Percentiles rank a stretch among this genome's conserved stretches.
Evolutionary conservation across 2,113 vertebrate genomes (phyloP).

Genomic region (Zosterops pallidus): DNA sequence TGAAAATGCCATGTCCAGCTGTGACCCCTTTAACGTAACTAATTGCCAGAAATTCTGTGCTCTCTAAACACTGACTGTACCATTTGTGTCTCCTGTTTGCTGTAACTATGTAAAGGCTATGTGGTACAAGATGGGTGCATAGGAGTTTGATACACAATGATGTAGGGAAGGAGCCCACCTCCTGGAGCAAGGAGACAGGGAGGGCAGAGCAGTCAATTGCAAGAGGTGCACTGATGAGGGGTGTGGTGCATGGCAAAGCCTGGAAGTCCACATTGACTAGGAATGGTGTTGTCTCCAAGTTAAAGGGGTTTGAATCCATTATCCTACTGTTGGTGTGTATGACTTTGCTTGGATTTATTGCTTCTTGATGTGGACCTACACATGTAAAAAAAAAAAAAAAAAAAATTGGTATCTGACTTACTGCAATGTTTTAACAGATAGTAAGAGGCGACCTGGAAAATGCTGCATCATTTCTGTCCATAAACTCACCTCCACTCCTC

Average conservation of each 20-base stretch:
- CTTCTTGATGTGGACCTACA: background rate
- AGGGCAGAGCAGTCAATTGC: accelerated
- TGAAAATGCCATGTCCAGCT: background rate
- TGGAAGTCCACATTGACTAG: background rate
- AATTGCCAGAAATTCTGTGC: background rate
- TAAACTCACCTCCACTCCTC: background rate
- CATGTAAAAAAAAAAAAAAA: background rate
- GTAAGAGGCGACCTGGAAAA: background rate
- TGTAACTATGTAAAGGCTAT: background rate
- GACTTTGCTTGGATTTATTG: background rate
- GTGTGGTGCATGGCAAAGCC: background rate
- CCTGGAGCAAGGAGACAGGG: background rate
- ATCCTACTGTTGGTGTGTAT: background rate
- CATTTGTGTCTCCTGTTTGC: background rate
- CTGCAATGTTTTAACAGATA: background rate
- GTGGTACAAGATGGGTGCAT: background rate
- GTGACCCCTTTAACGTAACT: background rate
- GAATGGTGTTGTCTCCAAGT: background rate
- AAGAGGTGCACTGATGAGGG: background rate
- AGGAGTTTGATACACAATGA: accelerated
- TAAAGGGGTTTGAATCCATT: background rate
- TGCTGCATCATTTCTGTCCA: background rate
- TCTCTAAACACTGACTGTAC: background rate
- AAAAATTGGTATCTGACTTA: background rate
- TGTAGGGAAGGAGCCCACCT: background rate